Evolutionary conservation across 2,888 invertebrate species (phyloP).

Genomic region (Eilema caniola): DNA sequence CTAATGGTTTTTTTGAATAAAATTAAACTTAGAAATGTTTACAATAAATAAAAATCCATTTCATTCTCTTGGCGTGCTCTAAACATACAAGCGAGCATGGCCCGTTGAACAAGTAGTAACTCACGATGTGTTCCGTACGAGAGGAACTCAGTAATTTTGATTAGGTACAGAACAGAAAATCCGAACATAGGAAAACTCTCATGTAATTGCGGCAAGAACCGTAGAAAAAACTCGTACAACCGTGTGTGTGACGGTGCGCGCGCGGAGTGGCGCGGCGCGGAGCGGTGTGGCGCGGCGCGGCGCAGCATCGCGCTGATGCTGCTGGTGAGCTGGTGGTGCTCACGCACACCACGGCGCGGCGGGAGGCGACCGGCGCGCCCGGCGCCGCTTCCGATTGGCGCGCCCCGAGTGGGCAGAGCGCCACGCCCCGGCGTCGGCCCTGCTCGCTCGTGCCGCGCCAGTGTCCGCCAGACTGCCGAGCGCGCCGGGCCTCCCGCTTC

Average conservation of each 20-base stretch:
- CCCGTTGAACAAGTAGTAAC: constrained; percentile 44
- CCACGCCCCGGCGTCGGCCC: constrained; percentile 76
- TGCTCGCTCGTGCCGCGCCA: constrained; percentile 75
- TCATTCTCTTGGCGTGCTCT: constrained; percentile 54
- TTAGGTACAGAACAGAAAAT: constrained; percentile 73
- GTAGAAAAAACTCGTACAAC: constrained; percentile 72
- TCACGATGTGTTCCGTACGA: constrained; percentile 66
- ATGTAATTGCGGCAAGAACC: constrained; percentile 71
- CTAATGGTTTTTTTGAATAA: constrained; percentile 28
- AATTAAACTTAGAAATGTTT: constrained; percentile 37
- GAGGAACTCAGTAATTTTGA: constrained; percentile 73
- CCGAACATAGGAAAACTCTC: constrained; percentile 73
- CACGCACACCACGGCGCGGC: constrained; percentile 35
- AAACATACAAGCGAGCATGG: constrained; percentile 49
- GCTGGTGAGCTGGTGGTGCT: constrained; percentile 19
- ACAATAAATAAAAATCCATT: constrained; percentile 47
- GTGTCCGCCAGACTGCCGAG: constrained; percentile 86
- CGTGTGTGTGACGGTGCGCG: constrained; percentile 68
- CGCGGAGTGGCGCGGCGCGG: constrained; percentile 57
- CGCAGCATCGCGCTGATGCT: constrained; percentile 17
- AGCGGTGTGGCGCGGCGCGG: constrained; percentile 44
- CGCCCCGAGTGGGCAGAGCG: constrained; percentile 58
- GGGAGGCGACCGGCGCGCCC: constrained; percentile 29
- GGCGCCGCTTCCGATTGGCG: constrained; percentile 54
- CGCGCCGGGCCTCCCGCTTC: constrained; percentile 87